phyloP scores from a whole-genome alignment of 2,888 invertebrate genomes.

The Danaus chrysippus region DNA sequence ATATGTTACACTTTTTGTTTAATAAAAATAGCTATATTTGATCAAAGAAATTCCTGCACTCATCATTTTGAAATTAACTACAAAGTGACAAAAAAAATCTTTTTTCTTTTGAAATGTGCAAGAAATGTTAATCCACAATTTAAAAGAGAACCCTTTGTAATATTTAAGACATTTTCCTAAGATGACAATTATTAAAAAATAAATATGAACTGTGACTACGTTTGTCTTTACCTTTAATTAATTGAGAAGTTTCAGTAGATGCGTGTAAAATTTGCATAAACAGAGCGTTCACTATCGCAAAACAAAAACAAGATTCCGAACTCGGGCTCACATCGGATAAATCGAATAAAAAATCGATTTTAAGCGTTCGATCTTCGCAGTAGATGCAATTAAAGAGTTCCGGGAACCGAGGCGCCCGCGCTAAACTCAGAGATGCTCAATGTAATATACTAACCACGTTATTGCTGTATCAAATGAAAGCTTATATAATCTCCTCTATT shows the following conservation, averaged over 20 bases:
- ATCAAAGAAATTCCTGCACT: no score
- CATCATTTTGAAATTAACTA: background rate
- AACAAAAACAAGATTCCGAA: slow-evolving; percentile 69
- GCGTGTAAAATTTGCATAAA: slow-evolving; percentile 77
- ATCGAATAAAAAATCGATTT: slow-evolving; percentile 77
- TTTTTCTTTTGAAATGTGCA: no score
- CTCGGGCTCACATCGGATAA: slow-evolving; percentile 68
- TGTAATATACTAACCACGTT: slow-evolving; percentile 39
- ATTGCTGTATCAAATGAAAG: slow-evolving; percentile 43
- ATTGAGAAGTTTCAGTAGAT: slow-evolving; percentile 76
- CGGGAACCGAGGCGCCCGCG: slow-evolving; percentile 54
- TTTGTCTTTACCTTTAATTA: slow-evolving; percentile 45
- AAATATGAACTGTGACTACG: background rate
- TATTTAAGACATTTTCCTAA: no score
- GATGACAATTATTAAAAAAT: no score
- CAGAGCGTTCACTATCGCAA: slow-evolving; percentile 67
- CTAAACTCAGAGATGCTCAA: slow-evolving; percentile 53
- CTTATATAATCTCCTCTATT: slow-evolving; percentile 2
- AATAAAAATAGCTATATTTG: background rate
- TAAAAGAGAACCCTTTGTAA: no score
- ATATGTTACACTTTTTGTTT: slow-evolving; percentile 12
- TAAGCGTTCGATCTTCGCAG: slow-evolving; percentile 75
- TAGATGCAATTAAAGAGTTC: slow-evolving; percentile 78
- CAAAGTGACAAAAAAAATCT: no score
- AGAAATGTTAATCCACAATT: no score